Percentiles rank a stretch among this genome's conserved stretches.
Conservation (phyloP, 1,140 invertebrate genomes). For the Brevipalpus yothersi region DNA sequence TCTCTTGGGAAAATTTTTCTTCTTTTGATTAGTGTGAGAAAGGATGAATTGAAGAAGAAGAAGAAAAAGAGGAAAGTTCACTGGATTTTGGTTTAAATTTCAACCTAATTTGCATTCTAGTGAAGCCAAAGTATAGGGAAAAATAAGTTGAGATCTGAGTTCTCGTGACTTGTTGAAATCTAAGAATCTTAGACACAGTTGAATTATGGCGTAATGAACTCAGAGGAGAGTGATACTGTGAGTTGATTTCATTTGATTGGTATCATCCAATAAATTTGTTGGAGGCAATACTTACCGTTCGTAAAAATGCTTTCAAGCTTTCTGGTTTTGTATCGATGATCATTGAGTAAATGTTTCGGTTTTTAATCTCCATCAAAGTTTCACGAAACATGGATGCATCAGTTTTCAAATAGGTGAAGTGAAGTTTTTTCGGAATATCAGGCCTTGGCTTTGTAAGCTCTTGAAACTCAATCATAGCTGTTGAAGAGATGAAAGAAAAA, state of each 20-base stretch:
- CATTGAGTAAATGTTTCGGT: slow-evolving; percentile 55
- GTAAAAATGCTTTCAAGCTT: slow-evolving; percentile 45
- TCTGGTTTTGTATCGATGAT: slow-evolving; percentile 56
- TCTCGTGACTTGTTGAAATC: too few relatives aligned
- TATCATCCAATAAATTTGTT: background rate
- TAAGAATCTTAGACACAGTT: background rate
- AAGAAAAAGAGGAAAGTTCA: too few relatives aligned
- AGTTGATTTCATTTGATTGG: background rate
- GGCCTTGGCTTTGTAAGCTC: slow-evolving; percentile 43
- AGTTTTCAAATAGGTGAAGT: slow-evolving; percentile 59
- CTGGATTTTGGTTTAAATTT: too few relatives aligned
- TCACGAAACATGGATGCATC: slow-evolving; percentile 45
- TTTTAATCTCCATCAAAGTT: slow-evolving; percentile 46
- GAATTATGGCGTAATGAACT: background rate
- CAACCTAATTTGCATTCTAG: too few relatives aligned
- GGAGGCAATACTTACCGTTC: slow-evolving; percentile 36
- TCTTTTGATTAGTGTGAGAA: too few relatives aligned
- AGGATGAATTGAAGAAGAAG: too few relatives aligned
- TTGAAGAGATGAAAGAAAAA: background rate
- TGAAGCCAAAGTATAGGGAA: too few relatives aligned
- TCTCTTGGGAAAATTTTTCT: too few relatives aligned
- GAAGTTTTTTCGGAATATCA: slow-evolving; percentile 21
- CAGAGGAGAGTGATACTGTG: background rate
- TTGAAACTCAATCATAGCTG: slow-evolving; percentile 64
- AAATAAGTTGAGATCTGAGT: too few relatives aligned